Evolutionary conservation across 30 jellyfish, hydroid and myxozoan genomes (phyloP).

Genomic region (Haliclystus octoradiatus): DNA sequence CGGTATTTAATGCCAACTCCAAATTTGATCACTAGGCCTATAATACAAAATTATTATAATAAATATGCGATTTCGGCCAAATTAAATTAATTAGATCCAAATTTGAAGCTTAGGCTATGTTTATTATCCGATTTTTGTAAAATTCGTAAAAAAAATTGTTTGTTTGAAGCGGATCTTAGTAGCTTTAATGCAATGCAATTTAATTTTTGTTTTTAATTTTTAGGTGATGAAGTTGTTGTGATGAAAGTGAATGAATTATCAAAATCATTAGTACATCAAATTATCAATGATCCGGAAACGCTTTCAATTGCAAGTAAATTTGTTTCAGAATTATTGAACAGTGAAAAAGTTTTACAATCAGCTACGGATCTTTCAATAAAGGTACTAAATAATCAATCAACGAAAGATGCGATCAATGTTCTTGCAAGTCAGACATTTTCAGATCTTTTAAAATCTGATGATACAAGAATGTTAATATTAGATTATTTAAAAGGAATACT

Average conservation of each 20-base stretch:
- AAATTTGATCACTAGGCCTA: no score
- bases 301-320: conserved; percentile 24
- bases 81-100: no score
- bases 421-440: conserved; percentile 16
- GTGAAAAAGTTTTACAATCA: conserved; percentile 12
- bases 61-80: no score
- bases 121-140: no score
- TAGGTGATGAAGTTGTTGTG: conserved; percentile 75
- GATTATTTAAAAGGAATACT: conserved; percentile 27
- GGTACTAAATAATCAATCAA: conserved; percentile 27
- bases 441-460: conserved; percentile 15
- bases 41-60: no score
- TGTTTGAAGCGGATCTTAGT: not conserved
- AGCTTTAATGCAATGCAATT: not conserved
- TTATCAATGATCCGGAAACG: conserved; percentile 51
- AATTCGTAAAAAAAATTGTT: not conserved
- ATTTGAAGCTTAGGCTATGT: no score
- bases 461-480: conserved; percentile 18
- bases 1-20: no score
- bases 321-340: conserved; percentile 29
- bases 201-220: not conserved
- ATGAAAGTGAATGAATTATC: conserved; percentile 65
- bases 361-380: conserved; percentile 15
- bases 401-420: conserved; percentile 12
- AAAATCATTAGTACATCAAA: conserved; percentile 39